A percentile compares a stretch with the other conserved stretches of the same genome.
phyloP scores from a whole-genome alignment of 2,888 invertebrate species.

The Metallyticus violacea region DNA sequence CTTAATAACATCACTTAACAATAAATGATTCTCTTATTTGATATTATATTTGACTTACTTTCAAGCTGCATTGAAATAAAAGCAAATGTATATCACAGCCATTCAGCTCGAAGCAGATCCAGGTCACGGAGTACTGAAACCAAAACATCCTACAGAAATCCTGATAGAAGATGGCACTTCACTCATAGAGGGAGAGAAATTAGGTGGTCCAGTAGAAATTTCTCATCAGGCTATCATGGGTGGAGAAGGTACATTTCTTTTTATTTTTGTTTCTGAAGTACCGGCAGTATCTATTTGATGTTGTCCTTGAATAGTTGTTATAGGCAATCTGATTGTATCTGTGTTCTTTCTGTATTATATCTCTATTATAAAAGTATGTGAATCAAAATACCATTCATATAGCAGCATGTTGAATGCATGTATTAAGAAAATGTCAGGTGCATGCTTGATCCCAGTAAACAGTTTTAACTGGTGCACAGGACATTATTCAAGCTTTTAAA shows the following conservation, averaged over 20 bases:
- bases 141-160: neutral
- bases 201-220: neutral
- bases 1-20: too few species aligned
- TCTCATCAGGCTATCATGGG: neutral
- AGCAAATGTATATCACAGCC: neutral
- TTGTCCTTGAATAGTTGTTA: neutral
- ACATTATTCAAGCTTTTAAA: too few species aligned
- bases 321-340: too few species aligned
- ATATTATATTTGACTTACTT: neutral
- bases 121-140: constrained; percentile 9
- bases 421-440: neutral
- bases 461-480: too few species aligned
- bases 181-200: neutral
- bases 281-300: neutral
- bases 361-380: neutral
- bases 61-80: neutral
- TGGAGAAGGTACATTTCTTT: constrained; percentile 19
- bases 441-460: too few species aligned
- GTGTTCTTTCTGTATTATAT: too few species aligned
- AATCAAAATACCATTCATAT: neutral
- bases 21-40: too few species aligned
- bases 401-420: neutral
- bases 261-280: neutral
- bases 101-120: constrained; percentile 9
- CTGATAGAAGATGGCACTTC: neutral